Percentiles rank a stretch among this genome's conserved stretches.
Conservation (phyloP, 2,888 invertebrate genomes). For the Cybosia mesomella region DNA sequence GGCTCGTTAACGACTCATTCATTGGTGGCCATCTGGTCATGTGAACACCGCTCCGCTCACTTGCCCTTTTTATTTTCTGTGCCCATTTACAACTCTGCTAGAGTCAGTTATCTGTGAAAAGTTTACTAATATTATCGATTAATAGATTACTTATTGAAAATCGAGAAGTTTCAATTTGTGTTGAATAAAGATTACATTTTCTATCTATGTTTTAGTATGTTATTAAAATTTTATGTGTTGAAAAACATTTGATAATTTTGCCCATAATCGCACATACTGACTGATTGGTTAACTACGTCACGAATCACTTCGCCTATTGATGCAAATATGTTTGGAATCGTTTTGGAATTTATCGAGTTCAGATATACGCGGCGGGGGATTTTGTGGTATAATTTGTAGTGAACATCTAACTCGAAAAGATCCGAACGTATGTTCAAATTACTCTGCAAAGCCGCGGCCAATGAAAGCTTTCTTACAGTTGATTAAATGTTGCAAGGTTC, state of each 20-base stretch:
- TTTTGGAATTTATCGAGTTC: too few relatives aligned
- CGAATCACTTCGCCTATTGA: too few relatives aligned
- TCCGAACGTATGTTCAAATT: neutral
- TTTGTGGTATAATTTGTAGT: too few relatives aligned
- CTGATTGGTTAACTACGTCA: too few relatives aligned
- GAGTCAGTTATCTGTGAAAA: neutral
- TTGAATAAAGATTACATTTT: neutral
- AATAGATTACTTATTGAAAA: conserved; percentile 18
- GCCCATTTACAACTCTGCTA: conserved; percentile 45
- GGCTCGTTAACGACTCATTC: conserved; percentile 78
- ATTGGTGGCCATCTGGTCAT: conserved; percentile 76
- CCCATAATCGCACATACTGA: too few relatives aligned
- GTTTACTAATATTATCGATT: neutral
- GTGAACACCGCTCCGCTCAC: conserved; percentile 58
- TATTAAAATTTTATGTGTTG: neutral
- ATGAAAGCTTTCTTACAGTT: neutral
- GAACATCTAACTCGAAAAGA: neutral
- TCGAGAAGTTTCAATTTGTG: neutral
- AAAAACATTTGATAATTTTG: too few relatives aligned
- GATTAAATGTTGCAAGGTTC: neutral
- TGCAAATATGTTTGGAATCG: too few relatives aligned
- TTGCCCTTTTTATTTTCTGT: conserved; percentile 59
- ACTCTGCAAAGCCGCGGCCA: neutral
- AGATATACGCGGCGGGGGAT: too few relatives aligned
- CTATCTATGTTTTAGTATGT: neutral